A percentile compares a stretch with the other conserved stretches of the same genome.
phyloP scores from a whole-genome alignment of 2,888 invertebrate species.

The Anthophora plumipes region DNA sequence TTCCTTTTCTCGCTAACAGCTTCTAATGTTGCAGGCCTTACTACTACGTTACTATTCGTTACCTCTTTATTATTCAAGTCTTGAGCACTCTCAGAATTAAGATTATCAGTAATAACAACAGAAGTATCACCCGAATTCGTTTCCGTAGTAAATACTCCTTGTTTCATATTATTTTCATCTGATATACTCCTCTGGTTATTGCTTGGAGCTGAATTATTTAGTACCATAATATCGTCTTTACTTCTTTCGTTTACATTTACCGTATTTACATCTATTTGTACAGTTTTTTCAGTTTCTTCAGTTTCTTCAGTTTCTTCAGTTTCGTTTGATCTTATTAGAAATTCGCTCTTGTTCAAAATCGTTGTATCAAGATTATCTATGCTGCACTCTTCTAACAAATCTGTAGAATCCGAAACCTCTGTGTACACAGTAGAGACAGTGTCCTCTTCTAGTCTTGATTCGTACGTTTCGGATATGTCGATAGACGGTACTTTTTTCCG shows the following conservation, averaged over 20 bases:
- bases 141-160: neutral
- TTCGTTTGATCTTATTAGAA: conserved; percentile 8
- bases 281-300: conserved; percentile 12
- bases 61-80: neutral
- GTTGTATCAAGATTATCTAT: conserved; percentile 4
- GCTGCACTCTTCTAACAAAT: conserved; percentile 18
- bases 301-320: neutral
- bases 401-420: conserved; percentile 7
- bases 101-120: neutral
- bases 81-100: conserved; percentile 4
- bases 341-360: conserved; percentile 1
- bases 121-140: neutral
- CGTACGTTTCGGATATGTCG: conserved; percentile 46
- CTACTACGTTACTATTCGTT: neutral
- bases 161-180: neutral
- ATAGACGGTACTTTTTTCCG: conserved; percentile 71
- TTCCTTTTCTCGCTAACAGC: conserved; percentile 1
- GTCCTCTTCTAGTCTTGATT: conserved; percentile 18
- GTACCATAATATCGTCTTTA: neutral
- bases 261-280: conserved; percentile 1
- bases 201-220: neutral
- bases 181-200: neutral
- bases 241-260: neutral
- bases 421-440: conserved; percentile 6
- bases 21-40: neutral